Evolutionary conservation across 2,797 vertebrate species (phyloP).

Genomic region (Chloroceryle inda): DNA sequence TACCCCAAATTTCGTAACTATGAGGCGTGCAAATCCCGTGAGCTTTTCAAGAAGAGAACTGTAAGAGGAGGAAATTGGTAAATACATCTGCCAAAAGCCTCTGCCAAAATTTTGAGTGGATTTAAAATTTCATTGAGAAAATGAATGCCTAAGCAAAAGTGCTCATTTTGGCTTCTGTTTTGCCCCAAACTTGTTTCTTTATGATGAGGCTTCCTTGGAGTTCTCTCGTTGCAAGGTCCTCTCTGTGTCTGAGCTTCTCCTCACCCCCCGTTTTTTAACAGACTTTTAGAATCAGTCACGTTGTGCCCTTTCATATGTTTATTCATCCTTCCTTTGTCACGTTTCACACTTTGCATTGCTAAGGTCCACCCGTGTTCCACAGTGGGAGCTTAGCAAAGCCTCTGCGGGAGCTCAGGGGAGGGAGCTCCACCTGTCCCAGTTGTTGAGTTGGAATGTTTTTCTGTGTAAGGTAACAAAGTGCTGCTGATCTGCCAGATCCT

Average conservation of each 20-base stretch:
- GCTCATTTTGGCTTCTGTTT: rapidly evolving
- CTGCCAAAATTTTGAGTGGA: background rate
- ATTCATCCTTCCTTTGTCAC: background rate
- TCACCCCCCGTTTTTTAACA: background rate
- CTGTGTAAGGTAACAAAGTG: background rate
- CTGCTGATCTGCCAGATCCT: background rate
- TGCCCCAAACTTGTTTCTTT: background rate
- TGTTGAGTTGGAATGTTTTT: conserved; percentile 23
- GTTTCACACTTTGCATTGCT: background rate
- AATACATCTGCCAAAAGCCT: background rate
- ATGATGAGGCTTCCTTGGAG: background rate
- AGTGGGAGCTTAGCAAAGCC: background rate
- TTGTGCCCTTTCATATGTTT: background rate
- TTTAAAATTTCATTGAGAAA: background rate
- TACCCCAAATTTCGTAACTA: background rate
- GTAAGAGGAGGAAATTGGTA: background rate
- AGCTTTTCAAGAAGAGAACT: background rate
- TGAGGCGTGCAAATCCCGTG: background rate
- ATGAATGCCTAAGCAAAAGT: background rate
- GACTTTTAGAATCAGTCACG: background rate
- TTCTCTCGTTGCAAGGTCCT: background rate
- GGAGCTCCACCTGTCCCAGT: background rate
- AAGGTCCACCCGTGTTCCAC: background rate
- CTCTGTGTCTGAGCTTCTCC: background rate
- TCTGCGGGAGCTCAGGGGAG: background rate